Evolutionary conservation across 2,888 invertebrate genomes (phyloP).

Genomic region (Tipula lateralis): DNA sequence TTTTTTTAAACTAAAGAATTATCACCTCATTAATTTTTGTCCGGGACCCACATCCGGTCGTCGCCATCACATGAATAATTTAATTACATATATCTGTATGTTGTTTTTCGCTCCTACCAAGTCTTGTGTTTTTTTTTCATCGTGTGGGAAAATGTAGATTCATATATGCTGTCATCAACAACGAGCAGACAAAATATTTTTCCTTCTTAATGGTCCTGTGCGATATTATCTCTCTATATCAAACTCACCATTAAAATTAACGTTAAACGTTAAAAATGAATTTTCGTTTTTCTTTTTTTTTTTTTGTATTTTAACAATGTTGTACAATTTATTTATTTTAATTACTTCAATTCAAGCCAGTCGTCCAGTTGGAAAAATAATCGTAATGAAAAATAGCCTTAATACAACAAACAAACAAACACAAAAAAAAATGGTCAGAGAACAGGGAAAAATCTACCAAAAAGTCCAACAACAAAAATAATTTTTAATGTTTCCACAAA

Average conservation of each 20-base stretch:
- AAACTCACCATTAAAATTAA: background rate
- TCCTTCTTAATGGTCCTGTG: background rate
- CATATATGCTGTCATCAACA: background rate
- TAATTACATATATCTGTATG: background rate
- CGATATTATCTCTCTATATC: conserved; percentile 1
- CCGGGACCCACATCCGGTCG: background rate
- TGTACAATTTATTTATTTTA: conserved; percentile 24
- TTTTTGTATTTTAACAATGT: conserved; percentile 19
- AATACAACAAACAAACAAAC: background rate
- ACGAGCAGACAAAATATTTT: background rate
- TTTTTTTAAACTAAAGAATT: background rate
- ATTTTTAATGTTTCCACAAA: conserved; percentile 8
- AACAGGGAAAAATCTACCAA: background rate
- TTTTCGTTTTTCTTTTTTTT: background rate
- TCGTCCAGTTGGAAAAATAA: conserved; percentile 11
- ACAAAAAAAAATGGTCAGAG: background rate
- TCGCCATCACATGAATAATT: background rate
- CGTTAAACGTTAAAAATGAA: background rate
- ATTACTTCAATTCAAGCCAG: background rate
- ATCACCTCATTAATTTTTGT: background rate
- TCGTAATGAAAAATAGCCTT: conserved; percentile 13
- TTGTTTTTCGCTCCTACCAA: too few species aligned
- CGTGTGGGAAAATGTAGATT: background rate
- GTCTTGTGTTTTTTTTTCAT: too few species aligned
- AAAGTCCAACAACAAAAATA: background rate